Evolutionary conservation across 2,113 vertebrate genomes (phyloP).

Genomic region (Phylloscopus trochilus): DNA sequence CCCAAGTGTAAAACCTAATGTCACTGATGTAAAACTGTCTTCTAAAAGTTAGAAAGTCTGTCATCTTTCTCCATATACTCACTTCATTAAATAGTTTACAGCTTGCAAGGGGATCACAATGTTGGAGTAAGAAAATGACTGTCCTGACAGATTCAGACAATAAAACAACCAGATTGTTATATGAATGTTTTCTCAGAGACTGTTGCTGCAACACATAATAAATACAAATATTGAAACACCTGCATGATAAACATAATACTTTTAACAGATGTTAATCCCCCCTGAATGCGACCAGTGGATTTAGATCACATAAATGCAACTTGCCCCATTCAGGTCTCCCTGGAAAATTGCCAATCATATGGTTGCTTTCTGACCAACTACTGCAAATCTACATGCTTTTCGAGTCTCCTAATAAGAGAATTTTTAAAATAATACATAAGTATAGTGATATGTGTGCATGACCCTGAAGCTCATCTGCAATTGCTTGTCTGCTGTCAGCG

Average conservation of each 20-base stretch:
- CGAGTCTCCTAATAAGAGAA: background rate
- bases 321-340: conserved; percentile 56
- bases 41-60: conserved; percentile 75
- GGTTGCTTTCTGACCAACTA: conserved; percentile 41
- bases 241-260: conserved; percentile 77
- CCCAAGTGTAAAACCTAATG: conserved; percentile 70
- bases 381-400: background rate
- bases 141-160: conserved; percentile 82
- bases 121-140: conserved; percentile 76
- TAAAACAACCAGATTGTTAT: conserved; percentile 81
- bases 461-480: background rate
- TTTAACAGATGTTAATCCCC: conserved; percentile 84
- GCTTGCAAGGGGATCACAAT: conserved; percentile 79
- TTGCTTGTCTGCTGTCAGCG: background rate
- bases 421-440: conserved; percentile 6
- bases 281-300: conserved; percentile 60
- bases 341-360: conserved; percentile 65
- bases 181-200: conserved; percentile 82
- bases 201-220: conserved; percentile 79
- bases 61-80: conserved; percentile 81
- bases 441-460: background rate
- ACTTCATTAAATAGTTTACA: conserved; percentile 83
- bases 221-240: conserved; percentile 85
- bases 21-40: conserved; percentile 74
- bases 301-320: conserved; percentile 71